Conservation (phyloP, 1,140 invertebrate genomes). For the Homalodisca vitripennis region DNA sequence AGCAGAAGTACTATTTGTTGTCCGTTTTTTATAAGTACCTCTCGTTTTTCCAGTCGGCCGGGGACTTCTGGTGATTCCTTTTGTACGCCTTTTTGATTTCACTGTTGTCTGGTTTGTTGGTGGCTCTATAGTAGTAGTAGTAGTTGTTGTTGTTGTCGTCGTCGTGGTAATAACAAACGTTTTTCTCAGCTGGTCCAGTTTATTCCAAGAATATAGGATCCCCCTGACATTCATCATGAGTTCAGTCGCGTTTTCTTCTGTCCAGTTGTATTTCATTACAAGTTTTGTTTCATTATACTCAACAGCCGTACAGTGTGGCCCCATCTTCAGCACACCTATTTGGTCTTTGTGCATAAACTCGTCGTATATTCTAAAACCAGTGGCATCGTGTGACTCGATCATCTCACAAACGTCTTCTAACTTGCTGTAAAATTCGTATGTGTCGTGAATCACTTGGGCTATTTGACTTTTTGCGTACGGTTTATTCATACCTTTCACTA, state of each 20-base stretch:
- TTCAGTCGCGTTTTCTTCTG: background rate
- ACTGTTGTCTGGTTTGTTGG: background rate
- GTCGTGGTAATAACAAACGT: background rate
- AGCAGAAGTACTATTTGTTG: too few relatives aligned
- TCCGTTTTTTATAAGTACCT: slow-evolving; percentile 12
- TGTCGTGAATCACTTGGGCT: background rate
- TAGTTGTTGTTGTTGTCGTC: background rate
- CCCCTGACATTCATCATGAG: background rate
- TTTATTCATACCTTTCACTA: background rate
- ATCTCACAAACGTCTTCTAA: slow-evolving; percentile 8
- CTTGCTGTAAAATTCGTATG: slow-evolving; percentile 15
- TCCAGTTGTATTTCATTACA: background rate
- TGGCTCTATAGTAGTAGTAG: background rate
- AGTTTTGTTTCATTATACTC: background rate
- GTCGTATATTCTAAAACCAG: slow-evolving; percentile 2
- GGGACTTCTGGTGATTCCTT: background rate
- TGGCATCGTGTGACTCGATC: background rate
- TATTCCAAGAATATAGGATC: background rate
- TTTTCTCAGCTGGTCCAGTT: background rate
- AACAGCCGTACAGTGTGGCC: background rate
- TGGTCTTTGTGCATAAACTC: slow-evolving; percentile 12
- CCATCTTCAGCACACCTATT: background rate
- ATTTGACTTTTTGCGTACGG: slow-evolving; percentile 13
- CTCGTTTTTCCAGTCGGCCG: background rate
- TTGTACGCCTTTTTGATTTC: background rate